A percentile compares a stretch with the other conserved stretches of the same genome.
These are phyloP conservation scores for Mesembrinibis cayennensis DNA, from an alignment of 2,113 vertebrate genomes.

Conservation along the genomic window DNA sequence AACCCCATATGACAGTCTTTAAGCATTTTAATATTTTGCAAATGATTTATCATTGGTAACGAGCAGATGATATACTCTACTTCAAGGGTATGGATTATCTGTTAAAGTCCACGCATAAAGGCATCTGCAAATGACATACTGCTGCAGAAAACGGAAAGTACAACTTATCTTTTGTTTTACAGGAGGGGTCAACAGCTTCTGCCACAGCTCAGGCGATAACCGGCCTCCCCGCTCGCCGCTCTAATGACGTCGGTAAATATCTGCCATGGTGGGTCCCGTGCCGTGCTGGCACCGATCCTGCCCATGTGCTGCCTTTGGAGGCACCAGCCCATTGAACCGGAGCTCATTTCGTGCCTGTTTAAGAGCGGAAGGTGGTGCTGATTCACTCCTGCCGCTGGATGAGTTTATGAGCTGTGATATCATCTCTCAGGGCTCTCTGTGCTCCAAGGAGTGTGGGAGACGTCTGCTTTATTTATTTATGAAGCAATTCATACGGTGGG, in stretches of 20 bases:
- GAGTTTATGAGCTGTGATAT: background rate
- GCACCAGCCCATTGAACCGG: fast-evolving
- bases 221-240: fast-evolving
- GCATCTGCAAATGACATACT: background rate
- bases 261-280: background rate
- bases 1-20: background rate
- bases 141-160: background rate
- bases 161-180: background rate
- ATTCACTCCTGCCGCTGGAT: fast-evolving
- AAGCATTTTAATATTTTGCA: constrained; percentile 17
- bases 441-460: background rate
- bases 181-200: background rate
- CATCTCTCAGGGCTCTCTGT: background rate
- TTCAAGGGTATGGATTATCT: constrained; percentile 20
- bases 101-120: background rate
- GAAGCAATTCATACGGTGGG: background rate
- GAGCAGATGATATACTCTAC: constrained; percentile 25
- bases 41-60: constrained; percentile 41
- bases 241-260: background rate
- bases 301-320: background rate
- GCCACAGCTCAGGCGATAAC: background rate
- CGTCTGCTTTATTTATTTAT: background rate
- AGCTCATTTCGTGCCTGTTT: fast-evolving
- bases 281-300: background rate
- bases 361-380: background rate